Evolutionary conservation across 2,797 vertebrate species (phyloP).

Genomic region (Notamacropus eugenii): DNA sequence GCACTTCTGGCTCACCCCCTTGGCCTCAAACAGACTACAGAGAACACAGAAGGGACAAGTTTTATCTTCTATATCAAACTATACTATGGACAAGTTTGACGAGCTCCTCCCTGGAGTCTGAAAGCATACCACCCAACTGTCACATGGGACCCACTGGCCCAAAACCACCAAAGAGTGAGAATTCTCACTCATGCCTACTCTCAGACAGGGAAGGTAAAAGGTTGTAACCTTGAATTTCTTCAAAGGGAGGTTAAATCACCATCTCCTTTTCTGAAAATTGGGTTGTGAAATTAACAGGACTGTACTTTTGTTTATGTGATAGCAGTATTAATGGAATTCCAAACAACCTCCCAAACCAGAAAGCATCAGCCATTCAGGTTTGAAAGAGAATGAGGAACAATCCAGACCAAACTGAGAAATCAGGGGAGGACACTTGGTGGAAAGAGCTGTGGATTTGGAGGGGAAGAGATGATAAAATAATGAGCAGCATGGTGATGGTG

Average conservation of each 20-base stretch:
- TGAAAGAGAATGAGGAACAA: not conserved
- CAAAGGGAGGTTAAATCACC: constrained; percentile 43
- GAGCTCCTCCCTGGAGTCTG: constrained; percentile 15
- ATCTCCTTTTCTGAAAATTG: constrained; percentile 54
- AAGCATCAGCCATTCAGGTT: constrained; percentile 44
- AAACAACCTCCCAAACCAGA: constrained; percentile 60
- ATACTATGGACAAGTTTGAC: not conserved
- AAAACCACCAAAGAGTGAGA: not conserved
- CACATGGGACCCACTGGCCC: not conserved
- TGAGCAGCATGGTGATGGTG: not conserved
- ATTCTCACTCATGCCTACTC: not conserved
- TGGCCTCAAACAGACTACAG: constrained; percentile 1
- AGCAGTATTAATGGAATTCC: constrained; percentile 13
- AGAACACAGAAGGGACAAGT: constrained; percentile 12
- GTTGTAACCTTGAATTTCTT: not conserved
- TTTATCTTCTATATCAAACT: not conserved
- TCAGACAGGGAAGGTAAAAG: constrained; percentile 30
- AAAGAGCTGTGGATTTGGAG: not conserved
- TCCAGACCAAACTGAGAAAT: not conserved
- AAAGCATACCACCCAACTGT: not conserved
- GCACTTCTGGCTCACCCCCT: not conserved
- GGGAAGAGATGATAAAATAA: not conserved
- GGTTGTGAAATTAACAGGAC: constrained; percentile 54
- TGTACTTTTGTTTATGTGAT: constrained; percentile 48
- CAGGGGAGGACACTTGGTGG: not conserved